Base-by-base conservation (phyloP, 2,797 vertebrate genomes). In the Hirundo rustica region DNA sequence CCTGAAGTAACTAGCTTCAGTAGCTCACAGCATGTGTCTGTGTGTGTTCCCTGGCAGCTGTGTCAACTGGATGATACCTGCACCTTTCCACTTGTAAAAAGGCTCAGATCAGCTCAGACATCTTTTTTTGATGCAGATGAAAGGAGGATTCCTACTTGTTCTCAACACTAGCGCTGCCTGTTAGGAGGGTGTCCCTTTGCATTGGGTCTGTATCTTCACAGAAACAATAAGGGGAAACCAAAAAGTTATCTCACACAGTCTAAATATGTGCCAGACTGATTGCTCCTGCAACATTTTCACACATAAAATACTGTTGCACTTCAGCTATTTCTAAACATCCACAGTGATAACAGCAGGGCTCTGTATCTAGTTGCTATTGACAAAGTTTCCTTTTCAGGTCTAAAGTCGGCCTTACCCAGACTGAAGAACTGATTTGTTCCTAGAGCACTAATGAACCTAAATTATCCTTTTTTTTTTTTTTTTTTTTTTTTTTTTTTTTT, bases 81-180 rank as follows among this genome's bases (percentile, higher is more conserved):
- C 87, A 83, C 50, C 47, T 58, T 91, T 73, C 12, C 1, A 51
- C 61, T 65, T 83, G 68, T 62, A 42, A 62, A 91, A 92, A 54
- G 30, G 79, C 83, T 89, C 50, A 83, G 72, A 89, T 80, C 64
- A 93, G 29, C 42, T 29, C 64, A 94, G 65, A 74, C 34, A 32
- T 25, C 72, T 58, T 53, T 64, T 71, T 95, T 94, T 92, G 68
- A 93, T 91, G 45, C 61, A 68, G 34, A 88, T 92, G 68, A 91
- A 95, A 91, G 62, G 34, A 93, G 20, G 50, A 61, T 65, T 80
- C 42, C 44, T 89, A 85, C 89, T 74, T 88, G 21, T 91, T 95
- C 82, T 83, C 26, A 66, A 3, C 8, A 36, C 26, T 45, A 58
- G 81, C 0, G 0, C 78, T 82, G 64, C 16, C 61, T 85, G 34